A percentile compares a stretch with the other conserved stretches of the same genome.
Evolutionary conservation across 2,113 vertebrate species (phyloP).

Genomic region (Marcusenius ussheri): DNA sequence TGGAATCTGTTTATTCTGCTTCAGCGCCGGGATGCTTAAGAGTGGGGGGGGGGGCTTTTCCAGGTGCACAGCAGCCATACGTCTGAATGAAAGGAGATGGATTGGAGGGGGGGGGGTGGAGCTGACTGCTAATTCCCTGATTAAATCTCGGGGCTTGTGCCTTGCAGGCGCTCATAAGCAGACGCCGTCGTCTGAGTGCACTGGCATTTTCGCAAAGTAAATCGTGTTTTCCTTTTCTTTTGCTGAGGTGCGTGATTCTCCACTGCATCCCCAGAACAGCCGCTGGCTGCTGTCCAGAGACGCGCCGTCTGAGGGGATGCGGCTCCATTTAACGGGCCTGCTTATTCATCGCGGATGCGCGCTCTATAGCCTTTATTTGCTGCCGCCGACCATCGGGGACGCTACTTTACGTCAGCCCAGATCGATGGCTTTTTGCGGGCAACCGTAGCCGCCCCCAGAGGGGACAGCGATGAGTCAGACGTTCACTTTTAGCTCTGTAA

Average conservation of each 20-base stretch:
- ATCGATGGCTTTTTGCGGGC: not conserved
- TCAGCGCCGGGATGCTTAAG: not conserved
- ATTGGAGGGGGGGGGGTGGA: conserved; percentile 27
- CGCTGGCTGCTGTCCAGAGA: not conserved
- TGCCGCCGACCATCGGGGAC: not conserved
- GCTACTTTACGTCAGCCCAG: not conserved
- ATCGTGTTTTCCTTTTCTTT: not conserved
- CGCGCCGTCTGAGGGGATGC: not conserved
- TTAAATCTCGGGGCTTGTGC: conserved; percentile 28
- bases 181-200: not conserved
- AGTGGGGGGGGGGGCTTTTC: not conserved
- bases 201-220: not conserved
- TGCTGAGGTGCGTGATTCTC: not conserved
- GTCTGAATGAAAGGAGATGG: conserved; percentile 35
- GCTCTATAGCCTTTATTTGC: not conserved
- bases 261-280: not conserved
- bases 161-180: not conserved
- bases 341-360: not conserved
- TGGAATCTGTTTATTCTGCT: not conserved
- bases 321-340: not conserved
- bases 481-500: not conserved
- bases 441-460: not conserved
- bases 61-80: conserved; percentile 10
- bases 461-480: not conserved
- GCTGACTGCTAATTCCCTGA: conserved; percentile 35